Conservation (phyloP, 2,113 vertebrate genomes). For the Macrotis lagotis region DNA sequence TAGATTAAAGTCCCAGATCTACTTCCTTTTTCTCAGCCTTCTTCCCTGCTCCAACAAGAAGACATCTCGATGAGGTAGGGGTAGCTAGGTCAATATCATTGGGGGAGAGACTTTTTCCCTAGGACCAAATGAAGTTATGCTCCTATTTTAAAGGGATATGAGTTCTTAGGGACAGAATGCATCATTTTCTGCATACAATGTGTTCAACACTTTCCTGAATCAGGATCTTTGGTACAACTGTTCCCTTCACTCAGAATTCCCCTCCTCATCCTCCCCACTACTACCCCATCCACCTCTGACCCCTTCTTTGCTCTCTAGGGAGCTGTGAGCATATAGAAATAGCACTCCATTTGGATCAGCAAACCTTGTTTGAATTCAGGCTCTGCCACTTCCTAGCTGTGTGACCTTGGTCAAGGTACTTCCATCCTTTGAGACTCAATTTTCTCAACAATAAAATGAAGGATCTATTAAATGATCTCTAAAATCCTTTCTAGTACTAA, state of each 20-base stretch:
- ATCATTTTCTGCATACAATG: background rate
- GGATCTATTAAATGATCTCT: background rate
- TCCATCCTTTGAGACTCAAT: background rate
- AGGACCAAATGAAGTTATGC: background rate
- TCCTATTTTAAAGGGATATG: background rate
- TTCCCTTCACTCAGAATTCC: background rate
- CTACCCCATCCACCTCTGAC: background rate
- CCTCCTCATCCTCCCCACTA: background rate
- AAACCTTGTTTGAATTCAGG: too few species aligned
- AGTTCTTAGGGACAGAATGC: background rate
- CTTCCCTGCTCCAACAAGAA: background rate
- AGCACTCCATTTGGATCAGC: background rate
- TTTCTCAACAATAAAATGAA: background rate
- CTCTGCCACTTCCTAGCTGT: background rate
- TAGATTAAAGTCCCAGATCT: constrained; percentile 22
- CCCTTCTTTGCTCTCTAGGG: background rate
- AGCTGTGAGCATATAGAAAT: background rate
- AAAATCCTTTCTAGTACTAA: background rate
- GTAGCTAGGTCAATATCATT: background rate
- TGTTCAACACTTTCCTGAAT: background rate
- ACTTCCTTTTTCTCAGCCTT: background rate
- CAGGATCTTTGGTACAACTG: background rate
- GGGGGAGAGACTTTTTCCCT: background rate
- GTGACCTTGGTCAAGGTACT: background rate
- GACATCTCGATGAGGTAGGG: background rate